Conservation (phyloP, 53 echinoderm and acorn worm species). For the Pentamera pediparva region DNA sequence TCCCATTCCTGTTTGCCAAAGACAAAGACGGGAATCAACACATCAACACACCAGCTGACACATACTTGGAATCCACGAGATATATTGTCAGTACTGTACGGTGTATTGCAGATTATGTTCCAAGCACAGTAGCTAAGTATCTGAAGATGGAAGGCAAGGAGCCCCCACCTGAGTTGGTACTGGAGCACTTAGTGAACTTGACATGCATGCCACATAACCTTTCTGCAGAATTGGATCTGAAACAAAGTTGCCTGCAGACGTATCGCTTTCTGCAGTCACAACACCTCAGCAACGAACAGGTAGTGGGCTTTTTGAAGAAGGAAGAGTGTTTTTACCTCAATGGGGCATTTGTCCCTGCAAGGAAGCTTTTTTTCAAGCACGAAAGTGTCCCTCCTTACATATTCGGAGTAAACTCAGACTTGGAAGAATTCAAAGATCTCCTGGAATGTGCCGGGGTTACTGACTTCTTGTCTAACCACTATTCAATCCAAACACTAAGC, state of each 20-base stretch:
- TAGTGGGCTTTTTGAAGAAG: neutral
- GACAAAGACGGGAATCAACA: neutral
- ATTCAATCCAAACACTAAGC: neutral
- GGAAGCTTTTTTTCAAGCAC: neutral
- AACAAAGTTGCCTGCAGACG: too few species aligned
- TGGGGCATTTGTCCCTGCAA: conserved; percentile 12
- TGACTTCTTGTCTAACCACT: too few species aligned
- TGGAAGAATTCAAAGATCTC: neutral
- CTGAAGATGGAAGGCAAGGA: conserved; percentile 21
- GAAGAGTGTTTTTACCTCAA: conserved; percentile 16
- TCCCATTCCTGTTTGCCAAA: neutral
- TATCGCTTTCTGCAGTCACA: conserved; percentile 10
- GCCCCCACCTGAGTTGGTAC: conserved; percentile 16
- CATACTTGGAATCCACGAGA: neutral
- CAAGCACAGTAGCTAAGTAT: neutral
- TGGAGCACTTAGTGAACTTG: conserved; percentile 28
- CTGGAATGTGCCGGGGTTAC: too few species aligned
- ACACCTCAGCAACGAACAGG: neutral
- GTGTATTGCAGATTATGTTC: conserved; percentile 6
- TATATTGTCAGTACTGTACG: conserved; percentile 24
- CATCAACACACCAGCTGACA: neutral
- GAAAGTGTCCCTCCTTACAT: conserved; percentile 27
- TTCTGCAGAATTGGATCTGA: too few species aligned
- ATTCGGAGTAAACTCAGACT: neutral
- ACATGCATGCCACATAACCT: too few species aligned